phyloP scores from a whole-genome alignment of 2,888 invertebrate species.

The Acrobasis consociella region DNA sequence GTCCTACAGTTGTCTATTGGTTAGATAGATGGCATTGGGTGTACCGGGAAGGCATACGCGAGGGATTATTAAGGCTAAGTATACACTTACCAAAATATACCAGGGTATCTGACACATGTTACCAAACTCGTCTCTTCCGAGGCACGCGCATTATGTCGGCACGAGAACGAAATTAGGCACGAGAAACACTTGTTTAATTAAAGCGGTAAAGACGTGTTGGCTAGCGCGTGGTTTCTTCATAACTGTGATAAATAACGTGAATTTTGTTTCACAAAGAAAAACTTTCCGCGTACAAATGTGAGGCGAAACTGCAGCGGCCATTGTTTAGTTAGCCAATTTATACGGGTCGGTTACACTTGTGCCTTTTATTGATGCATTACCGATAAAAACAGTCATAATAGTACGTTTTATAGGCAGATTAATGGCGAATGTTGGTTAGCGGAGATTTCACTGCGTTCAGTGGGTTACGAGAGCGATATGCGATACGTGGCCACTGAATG shows the following conservation, averaged over 20 bases:
- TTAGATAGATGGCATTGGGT: constrained; percentile 73
- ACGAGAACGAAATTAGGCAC: constrained; percentile 63
- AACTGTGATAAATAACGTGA: constrained; percentile 76
- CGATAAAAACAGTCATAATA: constrained; percentile 78
- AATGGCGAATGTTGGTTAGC: constrained; percentile 64
- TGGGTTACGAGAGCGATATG: constrained; percentile 40
- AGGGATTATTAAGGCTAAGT: constrained; percentile 29
- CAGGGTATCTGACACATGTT: constrained; percentile 57
- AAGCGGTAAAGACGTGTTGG: constrained; percentile 75
- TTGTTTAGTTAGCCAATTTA: constrained; percentile 83
- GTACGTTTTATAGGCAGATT: constrained; percentile 73
- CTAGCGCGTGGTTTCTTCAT: constrained; percentile 75
- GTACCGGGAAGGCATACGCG: constrained; percentile 44
- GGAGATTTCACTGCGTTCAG: constrained; percentile 60
- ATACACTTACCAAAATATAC: constrained; percentile 57
- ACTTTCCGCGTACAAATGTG: constrained; percentile 75
- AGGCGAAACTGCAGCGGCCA: constrained; percentile 76
- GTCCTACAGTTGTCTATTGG: constrained; percentile 61
- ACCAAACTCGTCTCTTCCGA: constrained; percentile 59
- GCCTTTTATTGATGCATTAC: constrained; percentile 81
- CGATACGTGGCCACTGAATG: constrained; percentile 20
- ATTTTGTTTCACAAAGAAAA: constrained; percentile 70
- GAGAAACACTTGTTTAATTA: constrained; percentile 70
- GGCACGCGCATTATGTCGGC: constrained; percentile 48
- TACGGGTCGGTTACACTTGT: constrained; percentile 81